Evolutionary conservation across 2,797 vertebrate species (phyloP), one percentile per base, ranked within the genome.

Genomic region (Syngnathus rostellatus): DNA sequence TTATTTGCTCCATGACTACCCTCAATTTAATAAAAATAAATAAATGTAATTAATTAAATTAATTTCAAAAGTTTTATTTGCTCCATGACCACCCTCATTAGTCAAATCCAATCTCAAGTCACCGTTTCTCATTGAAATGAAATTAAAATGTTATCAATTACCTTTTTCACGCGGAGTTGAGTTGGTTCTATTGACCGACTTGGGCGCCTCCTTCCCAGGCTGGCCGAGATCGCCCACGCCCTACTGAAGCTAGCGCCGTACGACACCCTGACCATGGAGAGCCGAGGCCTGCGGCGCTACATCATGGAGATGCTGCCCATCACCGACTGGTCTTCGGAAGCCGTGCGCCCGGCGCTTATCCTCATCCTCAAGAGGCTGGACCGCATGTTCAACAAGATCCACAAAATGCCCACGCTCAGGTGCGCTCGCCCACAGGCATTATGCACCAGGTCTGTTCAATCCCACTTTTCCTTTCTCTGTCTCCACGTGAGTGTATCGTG

Each of bases 301-400:
- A 89, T 99, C 85, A 98, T 93, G 89, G 96, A 99, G 87, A 99
- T 99, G 97, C 88, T 99, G 58, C 97, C 97, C 72, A 98, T 99
- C 85, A 99, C 97, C 0, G 97, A 99, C 86, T 99, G 97, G 97
- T 93, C 96, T 0, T 91, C 96, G 0, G 97, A 99, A 77, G 94
- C 96, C 16, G 95, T 99, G 80, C 93, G 97, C 41, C 97, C 97
- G 2, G 97, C 97, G 72, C 95, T 99, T 73, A 98, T 99, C 86
- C 96, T 99, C 82, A 99, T 99, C 87, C 83, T 99, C 77, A 99
- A 99, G 91, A 91, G 97, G 85, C 77, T 99, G 86, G 97, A 99
- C 87, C 95, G 97, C 89, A 99, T 99, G 97, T 99, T 99, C 92
- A 99, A 98, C 94, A 99, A 99, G 90, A 99, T 99, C 83, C 97